A percentile compares a stretch with the other conserved stretches of the same genome.
phyloP scores from a whole-genome alignment of 2,888 invertebrate species.

The Ichneumoninae sp. region DNA sequence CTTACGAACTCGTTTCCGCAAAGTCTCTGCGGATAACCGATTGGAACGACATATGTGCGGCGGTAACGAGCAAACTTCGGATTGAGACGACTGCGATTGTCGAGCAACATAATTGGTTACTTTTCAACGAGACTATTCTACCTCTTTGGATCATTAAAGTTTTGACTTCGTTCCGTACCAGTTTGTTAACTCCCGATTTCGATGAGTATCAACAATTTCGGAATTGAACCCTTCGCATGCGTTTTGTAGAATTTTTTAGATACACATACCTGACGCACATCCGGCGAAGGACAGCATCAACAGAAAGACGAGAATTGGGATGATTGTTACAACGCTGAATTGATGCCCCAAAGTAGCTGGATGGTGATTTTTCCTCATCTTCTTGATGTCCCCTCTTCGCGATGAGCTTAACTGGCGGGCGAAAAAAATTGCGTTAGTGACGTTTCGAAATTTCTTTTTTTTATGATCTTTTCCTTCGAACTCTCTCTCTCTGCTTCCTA shows the following conservation, averaged over 20 bases:
- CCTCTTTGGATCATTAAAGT: neutral
- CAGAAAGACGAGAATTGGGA: slow-evolving; percentile 80
- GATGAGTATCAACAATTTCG: neutral
- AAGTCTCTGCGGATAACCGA: slow-evolving; percentile 31
- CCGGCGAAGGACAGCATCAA: slow-evolving; percentile 87
- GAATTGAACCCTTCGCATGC: neutral
- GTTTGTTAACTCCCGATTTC: neutral
- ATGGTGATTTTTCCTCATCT: slow-evolving; percentile 71
- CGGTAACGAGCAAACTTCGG: slow-evolving; percentile 40
- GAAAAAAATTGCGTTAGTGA: slow-evolving; percentile 37
- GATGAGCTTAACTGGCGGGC: slow-evolving; percentile 10
- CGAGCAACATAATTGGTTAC: slow-evolving; percentile 33
- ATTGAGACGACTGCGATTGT: slow-evolving; percentile 27
- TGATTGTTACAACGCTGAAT: slow-evolving; percentile 83
- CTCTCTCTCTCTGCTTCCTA: neutral
- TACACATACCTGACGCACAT: slow-evolving; percentile 86
- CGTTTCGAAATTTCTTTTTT: neutral
- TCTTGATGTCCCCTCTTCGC: slow-evolving; percentile 32
- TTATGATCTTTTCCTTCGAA: neutral
- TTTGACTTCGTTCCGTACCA: neutral
- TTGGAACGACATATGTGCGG: slow-evolving; percentile 23
- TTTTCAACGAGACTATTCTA: slow-evolving; percentile 1
- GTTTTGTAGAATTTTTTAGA: slow-evolving; percentile 25
- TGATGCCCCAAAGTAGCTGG: slow-evolving; percentile 65
- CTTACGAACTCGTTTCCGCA: slow-evolving; percentile 58